Evolutionary conservation across 2,888 invertebrate species (phyloP).

Genomic region (Bellardia bayeri): DNA sequence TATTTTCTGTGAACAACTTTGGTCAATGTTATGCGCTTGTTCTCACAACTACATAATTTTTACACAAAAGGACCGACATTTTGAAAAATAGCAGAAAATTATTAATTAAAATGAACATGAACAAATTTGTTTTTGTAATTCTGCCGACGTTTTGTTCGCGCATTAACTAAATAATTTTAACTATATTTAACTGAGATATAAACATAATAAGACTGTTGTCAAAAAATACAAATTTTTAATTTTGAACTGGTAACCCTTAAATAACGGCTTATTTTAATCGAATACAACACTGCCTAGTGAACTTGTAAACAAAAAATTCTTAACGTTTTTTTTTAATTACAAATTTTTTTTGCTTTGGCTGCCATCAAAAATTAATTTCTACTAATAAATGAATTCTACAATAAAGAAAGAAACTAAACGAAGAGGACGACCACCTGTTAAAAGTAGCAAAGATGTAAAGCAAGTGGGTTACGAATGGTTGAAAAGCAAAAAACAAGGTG

Average conservation of each 20-base stretch:
- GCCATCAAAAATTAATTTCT: not conserved
- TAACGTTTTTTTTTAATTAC: conserved; percentile 39
- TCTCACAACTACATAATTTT: no score
- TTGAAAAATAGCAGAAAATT: no score
- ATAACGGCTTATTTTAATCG: conserved; percentile 28
- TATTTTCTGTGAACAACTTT: no score
- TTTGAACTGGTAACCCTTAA: conserved; percentile 11
- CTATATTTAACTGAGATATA: no score
- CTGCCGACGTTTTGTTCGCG: no score
- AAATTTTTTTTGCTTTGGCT: not conserved
- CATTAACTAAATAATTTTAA: no score
- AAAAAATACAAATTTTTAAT: no score
- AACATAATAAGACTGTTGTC: no score
- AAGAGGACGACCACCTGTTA: conserved; percentile 37
- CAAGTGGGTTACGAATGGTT: conserved; percentile 6
- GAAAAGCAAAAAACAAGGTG: conserved; percentile 29
- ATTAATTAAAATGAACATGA: no score
- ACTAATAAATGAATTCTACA: conserved; percentile 7
- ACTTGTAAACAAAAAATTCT: not conserved
- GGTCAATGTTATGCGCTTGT: no score
- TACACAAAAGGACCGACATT: no score
- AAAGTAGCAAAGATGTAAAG: not conserved
- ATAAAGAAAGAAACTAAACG: conserved; percentile 34
- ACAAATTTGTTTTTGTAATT: no score
- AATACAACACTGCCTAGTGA: conserved; percentile 23